Base-by-base conservation (phyloP, 2,113 vertebrate species). In the Hypomesus transpacificus region DNA sequence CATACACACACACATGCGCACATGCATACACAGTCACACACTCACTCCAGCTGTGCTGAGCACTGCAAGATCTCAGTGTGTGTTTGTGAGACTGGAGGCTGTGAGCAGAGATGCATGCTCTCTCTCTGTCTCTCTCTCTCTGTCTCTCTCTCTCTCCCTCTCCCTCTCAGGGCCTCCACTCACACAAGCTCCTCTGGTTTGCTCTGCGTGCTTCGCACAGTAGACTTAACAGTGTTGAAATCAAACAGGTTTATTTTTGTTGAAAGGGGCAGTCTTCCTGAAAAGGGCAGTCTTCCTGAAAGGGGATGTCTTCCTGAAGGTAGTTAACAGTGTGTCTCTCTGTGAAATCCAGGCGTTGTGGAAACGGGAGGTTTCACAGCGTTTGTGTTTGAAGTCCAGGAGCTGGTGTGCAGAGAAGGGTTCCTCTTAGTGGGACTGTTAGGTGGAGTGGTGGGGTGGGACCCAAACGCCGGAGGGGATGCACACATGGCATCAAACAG, bases 341-440 rank as follows among this genome's bases (percentile, higher is more conserved):
- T 64, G 70, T 65, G 65, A 76, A 80, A 83, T 85, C 70, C 75
- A 66, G 80, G 82, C 83, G 82, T 87, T 85, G 68, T 80, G 78
- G 80, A 85, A 87, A 87, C 69, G 46, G 73, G 75, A 77, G 80
- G 74, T 81, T 88, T 88, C 73, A 53, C 78, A 75, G 82, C 71
- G 76, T 82, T 76, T 80, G 78, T 76, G 74, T 74, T 7, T 8
- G 73, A 66, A 84, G 50, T 73, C 69, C 75, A 76, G 77, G 62
- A 75, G 81, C 39, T 46, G 39, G 39, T 46, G 39, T 46, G 39
- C 13, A 8, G 39, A 46, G 39, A 75, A 65, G 66, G 57, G 58
- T 60, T 71, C 22, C 3, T 87, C 71, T 74, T 84, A 86, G 82
- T 70, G 24, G 24, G 24, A 26, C 24, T 26, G 24, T 26, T 26